A percentile compares a stretch with the other conserved stretches of the same genome.
phyloP scores from a whole-genome alignment of 2,888 invertebrate genomes.

The Aradus depressus region DNA sequence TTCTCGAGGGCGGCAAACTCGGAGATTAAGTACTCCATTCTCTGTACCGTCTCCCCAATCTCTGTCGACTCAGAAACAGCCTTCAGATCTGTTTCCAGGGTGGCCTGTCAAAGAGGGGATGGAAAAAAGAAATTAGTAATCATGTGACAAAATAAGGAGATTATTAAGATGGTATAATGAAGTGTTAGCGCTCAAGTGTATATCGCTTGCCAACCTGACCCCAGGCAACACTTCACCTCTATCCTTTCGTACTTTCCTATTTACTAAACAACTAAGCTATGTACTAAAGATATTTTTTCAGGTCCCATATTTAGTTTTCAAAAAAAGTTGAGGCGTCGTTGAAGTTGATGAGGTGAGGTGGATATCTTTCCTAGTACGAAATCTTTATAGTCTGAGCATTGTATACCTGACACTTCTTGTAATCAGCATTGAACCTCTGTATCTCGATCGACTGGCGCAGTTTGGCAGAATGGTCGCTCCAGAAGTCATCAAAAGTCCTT shows the following conservation, averaged over 20 bases:
- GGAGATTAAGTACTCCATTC: constrained; percentile 65
- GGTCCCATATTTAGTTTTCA: no score
- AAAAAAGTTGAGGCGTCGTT: neutral
- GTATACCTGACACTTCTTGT: constrained; percentile 74
- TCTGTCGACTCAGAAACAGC: constrained; percentile 74
- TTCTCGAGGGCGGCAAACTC: constrained; percentile 70
- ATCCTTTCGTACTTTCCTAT: no score
- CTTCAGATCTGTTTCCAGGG: constrained; percentile 68
- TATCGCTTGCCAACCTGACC: no score
- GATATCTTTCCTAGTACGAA: no score
- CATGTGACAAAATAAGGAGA: no score
- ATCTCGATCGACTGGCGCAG: constrained; percentile 82
- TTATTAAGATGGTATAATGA: no score
- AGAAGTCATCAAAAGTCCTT: constrained; percentile 86
- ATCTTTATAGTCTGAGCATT: no score
- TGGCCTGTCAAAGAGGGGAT: constrained; percentile 42
- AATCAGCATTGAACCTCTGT: constrained; percentile 88
- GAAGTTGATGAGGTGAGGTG: neutral
- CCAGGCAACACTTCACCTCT: no score
- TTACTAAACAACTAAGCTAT: no score
- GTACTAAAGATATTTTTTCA: no score
- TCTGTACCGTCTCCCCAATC: constrained; percentile 72
- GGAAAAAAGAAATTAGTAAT: no score
- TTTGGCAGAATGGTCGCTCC: constrained; percentile 82
- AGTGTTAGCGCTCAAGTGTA: no score